phyloP scores from a whole-genome alignment of 2,113 vertebrate genomes.

The Uropsilus gracilis region DNA sequence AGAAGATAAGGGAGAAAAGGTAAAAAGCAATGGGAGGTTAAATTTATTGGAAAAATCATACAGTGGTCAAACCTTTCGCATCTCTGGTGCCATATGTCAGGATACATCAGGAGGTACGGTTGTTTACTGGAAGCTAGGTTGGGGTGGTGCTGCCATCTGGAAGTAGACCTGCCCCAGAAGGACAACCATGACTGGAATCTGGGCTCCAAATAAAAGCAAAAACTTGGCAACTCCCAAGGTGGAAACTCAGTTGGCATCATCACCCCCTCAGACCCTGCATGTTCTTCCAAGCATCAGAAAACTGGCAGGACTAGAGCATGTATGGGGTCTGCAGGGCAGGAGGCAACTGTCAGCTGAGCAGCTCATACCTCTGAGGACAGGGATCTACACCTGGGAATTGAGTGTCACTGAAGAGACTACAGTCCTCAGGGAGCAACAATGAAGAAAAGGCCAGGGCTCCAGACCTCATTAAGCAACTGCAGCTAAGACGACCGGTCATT shows the following conservation, averaged over 20 bases:
- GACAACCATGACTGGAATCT: background rate
- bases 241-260: background rate
- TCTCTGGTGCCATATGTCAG: background rate
- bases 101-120: background rate
- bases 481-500: background rate
- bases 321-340: background rate
- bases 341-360: accelerated
- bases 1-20: background rate
- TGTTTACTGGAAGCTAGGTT: background rate
- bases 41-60: background rate
- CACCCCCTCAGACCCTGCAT: background rate
- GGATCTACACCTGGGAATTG: background rate
- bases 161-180: background rate
- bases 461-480: background rate
- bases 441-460: background rate
- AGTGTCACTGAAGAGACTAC: background rate
- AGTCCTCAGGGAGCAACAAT: background rate
- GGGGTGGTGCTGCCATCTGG: background rate
- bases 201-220: background rate
- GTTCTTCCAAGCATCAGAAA: background rate
- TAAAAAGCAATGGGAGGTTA: background rate
- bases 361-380: background rate
- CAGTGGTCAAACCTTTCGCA: background rate
- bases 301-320: background rate
- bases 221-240: background rate